These are phyloP conservation scores for Ophion slaviceki DNA, from an alignment of 2,888 invertebrate species.

Conservation along the genomic window DNA sequence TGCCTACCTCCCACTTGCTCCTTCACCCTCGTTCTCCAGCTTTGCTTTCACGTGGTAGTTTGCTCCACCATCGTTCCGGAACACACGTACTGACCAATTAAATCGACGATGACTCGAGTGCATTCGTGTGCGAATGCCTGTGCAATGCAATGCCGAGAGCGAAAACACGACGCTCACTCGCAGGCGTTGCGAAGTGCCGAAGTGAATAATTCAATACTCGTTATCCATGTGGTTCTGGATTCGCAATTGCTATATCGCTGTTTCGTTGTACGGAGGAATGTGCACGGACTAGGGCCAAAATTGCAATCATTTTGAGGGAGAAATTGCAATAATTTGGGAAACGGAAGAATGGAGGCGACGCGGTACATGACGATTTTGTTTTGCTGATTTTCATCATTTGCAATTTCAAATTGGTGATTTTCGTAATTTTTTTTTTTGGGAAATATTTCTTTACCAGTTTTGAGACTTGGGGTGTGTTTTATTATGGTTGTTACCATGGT, in stretches of 20 bases:
- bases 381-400: no score
- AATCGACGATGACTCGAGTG: constrained; percentile 70
- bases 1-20: constrained; percentile 7
- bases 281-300: background rate
- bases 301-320: no score
- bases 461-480: no score
- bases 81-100: constrained; percentile 68
- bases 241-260: background rate
- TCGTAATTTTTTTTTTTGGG: no score
- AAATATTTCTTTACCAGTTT: no score
- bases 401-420: no score
- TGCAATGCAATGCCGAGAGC: constrained; percentile 11
- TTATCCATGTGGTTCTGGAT: constrained; percentile 41
- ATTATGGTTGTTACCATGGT: no score
- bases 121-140: constrained; percentile 46
- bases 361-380: no score
- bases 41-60: constrained; percentile 38
- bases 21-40: constrained; percentile 27
- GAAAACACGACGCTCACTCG: constrained; percentile 50
- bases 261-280: background rate
- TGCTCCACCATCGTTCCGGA: constrained; percentile 34
- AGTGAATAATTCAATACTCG: constrained; percentile 68
- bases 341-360: background rate
- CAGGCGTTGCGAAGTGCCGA: constrained; percentile 57
- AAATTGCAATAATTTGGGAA: background rate